Evolutionary conservation across 2,888 invertebrate genomes (phyloP).

Genomic region (Myathropa florea): DNA sequence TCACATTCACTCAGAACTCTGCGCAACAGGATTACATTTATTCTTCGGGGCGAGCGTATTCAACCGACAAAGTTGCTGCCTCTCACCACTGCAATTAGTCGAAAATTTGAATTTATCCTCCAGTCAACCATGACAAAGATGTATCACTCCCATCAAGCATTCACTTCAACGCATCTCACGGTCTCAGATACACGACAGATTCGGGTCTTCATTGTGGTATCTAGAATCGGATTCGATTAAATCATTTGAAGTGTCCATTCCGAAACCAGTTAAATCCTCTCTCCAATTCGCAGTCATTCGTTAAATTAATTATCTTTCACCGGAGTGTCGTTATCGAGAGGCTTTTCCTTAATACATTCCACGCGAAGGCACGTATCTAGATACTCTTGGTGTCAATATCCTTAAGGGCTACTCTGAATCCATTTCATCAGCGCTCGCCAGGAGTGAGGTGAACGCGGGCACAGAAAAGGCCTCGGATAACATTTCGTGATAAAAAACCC

Average conservation of each 20-base stretch:
- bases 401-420: background rate
- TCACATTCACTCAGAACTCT: slow-evolving; percentile 10
- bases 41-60: slow-evolving; percentile 21
- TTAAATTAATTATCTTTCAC: slow-evolving; percentile 24
- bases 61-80: slow-evolving; percentile 1
- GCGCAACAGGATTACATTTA: background rate
- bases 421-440: background rate
- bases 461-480: background rate
- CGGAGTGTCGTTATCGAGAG: background rate
- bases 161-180: slow-evolving; percentile 21
- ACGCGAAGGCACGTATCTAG: background rate
- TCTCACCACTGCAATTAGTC: background rate
- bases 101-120: background rate
- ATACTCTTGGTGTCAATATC: slow-evolving; percentile 14
- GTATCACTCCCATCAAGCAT: slow-evolving; percentile 29
- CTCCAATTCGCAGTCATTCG: background rate
- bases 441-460: background rate
- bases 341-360: slow-evolving; percentile 9
- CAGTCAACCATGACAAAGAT: background rate
- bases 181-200: slow-evolving; percentile 8
- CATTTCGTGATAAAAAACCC: slow-evolving; percentile 33
- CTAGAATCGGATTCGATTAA: slow-evolving; percentile 3
- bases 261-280: background rate
- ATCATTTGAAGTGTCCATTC: slow-evolving; percentile 11
- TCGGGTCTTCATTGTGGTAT: slow-evolving; percentile 27